Conservation (phyloP, 2,113 vertebrate species). For the Sialia sialis region DNA sequence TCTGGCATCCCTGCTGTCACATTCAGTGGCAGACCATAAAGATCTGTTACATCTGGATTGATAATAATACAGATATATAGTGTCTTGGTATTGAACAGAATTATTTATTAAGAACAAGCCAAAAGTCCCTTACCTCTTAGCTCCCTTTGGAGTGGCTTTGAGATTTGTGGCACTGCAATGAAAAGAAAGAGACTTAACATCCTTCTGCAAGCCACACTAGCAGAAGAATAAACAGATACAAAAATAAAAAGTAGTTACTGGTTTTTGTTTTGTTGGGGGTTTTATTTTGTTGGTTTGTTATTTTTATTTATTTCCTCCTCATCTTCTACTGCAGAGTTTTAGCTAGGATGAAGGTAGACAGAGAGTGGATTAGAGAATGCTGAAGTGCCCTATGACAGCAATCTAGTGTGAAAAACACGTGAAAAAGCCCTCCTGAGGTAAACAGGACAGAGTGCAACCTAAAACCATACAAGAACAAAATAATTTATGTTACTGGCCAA, state of each 20-base stretch:
- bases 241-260: background rate
- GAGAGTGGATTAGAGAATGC: background rate
- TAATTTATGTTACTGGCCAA: background rate
- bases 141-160: background rate
- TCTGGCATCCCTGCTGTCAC: background rate
- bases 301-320: background rate
- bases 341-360: background rate
- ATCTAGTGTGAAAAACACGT: background rate
- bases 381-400: background rate
- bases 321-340: background rate
- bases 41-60: background rate
- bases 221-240: background rate
- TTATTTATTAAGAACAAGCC: background rate
- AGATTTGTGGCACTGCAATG: background rate
- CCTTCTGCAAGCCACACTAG: background rate
- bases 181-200: background rate
- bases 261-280: background rate
- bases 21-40: background rate
- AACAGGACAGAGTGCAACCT: background rate
- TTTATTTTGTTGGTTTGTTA: background rate
- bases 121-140: background rate
- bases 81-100: background rate
- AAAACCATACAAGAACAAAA: background rate
- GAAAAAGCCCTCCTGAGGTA: background rate
- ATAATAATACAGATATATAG: background rate